phyloP scores from a whole-genome alignment of 2,888 invertebrate genomes.

The Synergus itoensis region DNA sequence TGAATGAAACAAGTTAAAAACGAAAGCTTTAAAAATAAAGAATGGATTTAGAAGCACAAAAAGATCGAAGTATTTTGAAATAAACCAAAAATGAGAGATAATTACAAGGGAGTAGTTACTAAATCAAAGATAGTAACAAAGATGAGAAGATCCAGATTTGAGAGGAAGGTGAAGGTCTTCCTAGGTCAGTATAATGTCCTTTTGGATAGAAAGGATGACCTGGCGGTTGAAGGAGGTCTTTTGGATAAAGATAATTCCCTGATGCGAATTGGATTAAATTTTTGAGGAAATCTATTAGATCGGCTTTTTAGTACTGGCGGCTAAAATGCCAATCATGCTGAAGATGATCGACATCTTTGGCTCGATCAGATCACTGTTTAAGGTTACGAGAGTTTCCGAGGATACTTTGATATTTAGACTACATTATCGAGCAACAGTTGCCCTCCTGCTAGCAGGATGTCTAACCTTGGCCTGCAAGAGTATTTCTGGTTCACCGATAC shows the following conservation, averaged over 20 bases:
- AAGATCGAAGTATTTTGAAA: background rate
- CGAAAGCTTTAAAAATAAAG: background rate
- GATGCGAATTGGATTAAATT: background rate
- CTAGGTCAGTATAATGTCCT: background rate
- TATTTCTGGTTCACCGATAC: constrained; percentile 77
- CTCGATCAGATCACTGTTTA: constrained; percentile 74
- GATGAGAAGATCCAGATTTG: background rate
- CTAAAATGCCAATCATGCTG: constrained; percentile 74
- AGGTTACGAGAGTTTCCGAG: constrained; percentile 74
- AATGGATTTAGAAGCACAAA: background rate
- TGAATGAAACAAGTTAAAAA: background rate
- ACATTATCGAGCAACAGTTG: constrained; percentile 80
- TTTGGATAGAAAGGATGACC: background rate
- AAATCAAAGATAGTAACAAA: background rate
- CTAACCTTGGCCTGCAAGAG: constrained; percentile 79
- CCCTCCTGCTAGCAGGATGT: constrained; percentile 79
- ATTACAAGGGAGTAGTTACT: background rate
- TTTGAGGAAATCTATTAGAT: background rate
- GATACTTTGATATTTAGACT: constrained; percentile 79
- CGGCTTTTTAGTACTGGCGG: background rate
- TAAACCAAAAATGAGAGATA: background rate
- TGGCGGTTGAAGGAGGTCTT: background rate
- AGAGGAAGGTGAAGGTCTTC: background rate
- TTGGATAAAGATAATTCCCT: too few species aligned
- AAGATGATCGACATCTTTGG: constrained; percentile 77